These are phyloP conservation scores for Aleiodes leptofemur DNA, from an alignment of 2,888 invertebrate genomes.

Conservation along the genomic window DNA sequence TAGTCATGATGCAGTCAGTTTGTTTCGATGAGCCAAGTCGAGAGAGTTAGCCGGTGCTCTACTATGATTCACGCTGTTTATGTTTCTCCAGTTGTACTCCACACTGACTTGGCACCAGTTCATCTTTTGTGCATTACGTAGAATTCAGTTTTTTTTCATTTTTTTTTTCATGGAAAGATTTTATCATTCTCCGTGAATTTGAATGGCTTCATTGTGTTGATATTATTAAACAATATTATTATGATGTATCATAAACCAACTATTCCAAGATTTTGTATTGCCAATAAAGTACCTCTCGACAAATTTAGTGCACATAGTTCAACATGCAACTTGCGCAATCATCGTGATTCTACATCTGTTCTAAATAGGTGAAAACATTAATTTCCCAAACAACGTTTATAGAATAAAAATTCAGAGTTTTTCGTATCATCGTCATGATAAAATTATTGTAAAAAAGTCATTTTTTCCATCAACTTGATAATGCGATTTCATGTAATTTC, in stretches of 20 bases:
- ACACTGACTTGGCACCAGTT: constrained; percentile 16
- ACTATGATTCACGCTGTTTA: constrained; percentile 18
- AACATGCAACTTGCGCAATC: constrained; percentile 7
- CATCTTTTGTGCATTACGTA: constrained; percentile 11
- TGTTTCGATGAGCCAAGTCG: constrained; percentile 20
- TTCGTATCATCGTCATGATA: not conserved
- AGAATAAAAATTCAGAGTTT: not conserved
- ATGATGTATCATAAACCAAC: constrained; percentile 75
- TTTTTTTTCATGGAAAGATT: too few species aligned
- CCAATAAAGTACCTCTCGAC: constrained; percentile 72
- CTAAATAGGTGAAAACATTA: constrained; percentile 5
- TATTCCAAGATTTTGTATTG: constrained; percentile 72
- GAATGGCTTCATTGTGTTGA: not conserved
- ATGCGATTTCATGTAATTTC: too few species aligned
- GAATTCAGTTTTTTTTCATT: constrained; percentile 5
- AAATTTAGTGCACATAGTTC: constrained; percentile 52
- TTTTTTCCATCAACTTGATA: not conserved
- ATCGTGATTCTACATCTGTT: not conserved
- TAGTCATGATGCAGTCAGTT: constrained; percentile 43
- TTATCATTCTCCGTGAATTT: not conserved
- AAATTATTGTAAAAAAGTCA: not conserved
- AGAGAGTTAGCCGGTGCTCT: constrained; percentile 18
- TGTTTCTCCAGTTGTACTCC: constrained; percentile 30
- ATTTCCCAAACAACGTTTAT: not conserved
- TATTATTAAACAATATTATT: constrained; percentile 1